phyloP scores from a whole-genome alignment of 2,113 vertebrate species.

The Spea multiplicata region DNA sequence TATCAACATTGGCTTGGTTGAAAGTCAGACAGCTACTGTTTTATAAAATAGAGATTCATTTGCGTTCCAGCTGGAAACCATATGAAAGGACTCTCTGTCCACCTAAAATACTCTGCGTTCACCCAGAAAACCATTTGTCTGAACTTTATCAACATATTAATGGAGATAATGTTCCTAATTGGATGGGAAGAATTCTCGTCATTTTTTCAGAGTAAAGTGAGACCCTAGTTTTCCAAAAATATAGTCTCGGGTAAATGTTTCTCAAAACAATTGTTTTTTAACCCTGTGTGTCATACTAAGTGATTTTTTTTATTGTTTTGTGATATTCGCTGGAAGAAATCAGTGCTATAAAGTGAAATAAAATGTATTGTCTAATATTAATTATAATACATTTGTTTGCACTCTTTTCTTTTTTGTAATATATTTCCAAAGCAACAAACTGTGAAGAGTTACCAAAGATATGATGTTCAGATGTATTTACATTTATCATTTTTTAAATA shows the following conservation, averaged over 20 bases:
- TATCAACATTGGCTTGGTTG: not conserved
- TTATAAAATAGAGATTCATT: constrained; percentile 22
- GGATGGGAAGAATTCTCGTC: not conserved
- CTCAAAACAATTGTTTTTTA: not conserved
- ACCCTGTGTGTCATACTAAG: too few relatives aligned
- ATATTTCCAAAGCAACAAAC: too few relatives aligned
- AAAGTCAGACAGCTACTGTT: constrained; percentile 8
- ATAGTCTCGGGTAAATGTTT: not conserved
- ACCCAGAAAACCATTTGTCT: constrained; percentile 15
- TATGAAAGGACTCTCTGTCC: constrained; percentile 18
- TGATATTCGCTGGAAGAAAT: too few relatives aligned
- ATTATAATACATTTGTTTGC: too few relatives aligned
- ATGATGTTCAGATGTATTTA: too few relatives aligned
- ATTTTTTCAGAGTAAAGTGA: not conserved
- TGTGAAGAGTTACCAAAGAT: too few relatives aligned
- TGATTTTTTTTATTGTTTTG: too few relatives aligned
- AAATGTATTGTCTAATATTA: too few relatives aligned
- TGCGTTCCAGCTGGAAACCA: constrained; percentile 14
- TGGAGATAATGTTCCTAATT: constrained; percentile 33
- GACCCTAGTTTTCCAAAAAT: not conserved
- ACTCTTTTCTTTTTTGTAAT: too few relatives aligned
- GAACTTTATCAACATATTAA: constrained; percentile 16
- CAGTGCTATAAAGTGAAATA: too few relatives aligned
- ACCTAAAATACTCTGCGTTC: not conserved
- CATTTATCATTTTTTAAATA: too few relatives aligned